Evolutionary conservation across 2,797 vertebrate genomes (phyloP).

Genomic region (Manis javanica): DNA sequence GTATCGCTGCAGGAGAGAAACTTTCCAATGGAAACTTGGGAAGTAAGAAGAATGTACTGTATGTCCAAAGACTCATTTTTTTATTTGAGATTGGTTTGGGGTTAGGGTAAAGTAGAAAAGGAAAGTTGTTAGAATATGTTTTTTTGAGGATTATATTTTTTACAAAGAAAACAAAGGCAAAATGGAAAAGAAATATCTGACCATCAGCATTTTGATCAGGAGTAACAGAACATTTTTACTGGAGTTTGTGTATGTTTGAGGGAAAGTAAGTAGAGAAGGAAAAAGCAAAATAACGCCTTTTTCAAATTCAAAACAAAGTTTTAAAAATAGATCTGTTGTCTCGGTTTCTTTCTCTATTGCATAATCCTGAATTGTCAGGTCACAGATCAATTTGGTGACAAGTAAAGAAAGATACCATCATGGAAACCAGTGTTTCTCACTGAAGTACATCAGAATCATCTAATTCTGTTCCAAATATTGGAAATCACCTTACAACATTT

Average conservation of each 20-base stretch:
- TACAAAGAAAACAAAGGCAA: constrained; percentile 55
- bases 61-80: constrained; percentile 42
- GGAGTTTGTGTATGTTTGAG: neutral
- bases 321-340: constrained; percentile 5
- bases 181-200: constrained; percentile 40
- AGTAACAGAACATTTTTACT: neutral
- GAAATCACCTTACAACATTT: neutral
- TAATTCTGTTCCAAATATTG: neutral
- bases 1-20: neutral
- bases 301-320: constrained; percentile 4
- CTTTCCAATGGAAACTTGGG: constrained; percentile 38
- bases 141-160: constrained; percentile 36
- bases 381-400: neutral
- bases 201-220: neutral
- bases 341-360: neutral
- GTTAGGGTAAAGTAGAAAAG: constrained; percentile 52
- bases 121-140: neutral
- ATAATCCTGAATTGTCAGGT: neutral
- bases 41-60: constrained; percentile 13
- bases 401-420: constrained; percentile 1
- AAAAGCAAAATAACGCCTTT: neutral
- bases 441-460: neutral
- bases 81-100: constrained; percentile 49
- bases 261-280: neutral
- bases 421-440: neutral